Conservation (phyloP, 2,888 invertebrate genomes). For the Ptychoptera albimana region DNA sequence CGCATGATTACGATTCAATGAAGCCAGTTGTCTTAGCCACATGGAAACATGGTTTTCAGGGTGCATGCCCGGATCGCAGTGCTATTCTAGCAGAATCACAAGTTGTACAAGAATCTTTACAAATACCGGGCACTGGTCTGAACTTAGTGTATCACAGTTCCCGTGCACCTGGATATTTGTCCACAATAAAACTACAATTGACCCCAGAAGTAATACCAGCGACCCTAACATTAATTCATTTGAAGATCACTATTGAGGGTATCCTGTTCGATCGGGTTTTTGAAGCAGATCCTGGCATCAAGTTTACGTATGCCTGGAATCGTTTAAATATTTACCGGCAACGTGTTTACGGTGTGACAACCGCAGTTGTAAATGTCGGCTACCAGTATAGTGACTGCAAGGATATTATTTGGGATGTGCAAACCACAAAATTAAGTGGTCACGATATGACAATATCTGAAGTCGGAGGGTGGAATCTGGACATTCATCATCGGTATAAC, state of each 20-base stretch:
- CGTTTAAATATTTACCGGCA: slow-evolving; percentile 90
- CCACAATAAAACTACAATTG: slow-evolving; percentile 80
- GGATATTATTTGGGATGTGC: slow-evolving; percentile 89
- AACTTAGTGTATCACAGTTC: slow-evolving; percentile 95
- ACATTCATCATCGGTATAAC: slow-evolving; percentile 95
- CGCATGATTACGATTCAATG: slow-evolving; percentile 85
- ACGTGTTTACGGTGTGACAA: slow-evolving; percentile 90
- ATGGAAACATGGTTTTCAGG: slow-evolving; percentile 90
- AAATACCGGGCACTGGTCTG: slow-evolving; percentile 87
- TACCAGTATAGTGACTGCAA: slow-evolving; percentile 90
- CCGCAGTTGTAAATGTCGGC: slow-evolving; percentile 88
- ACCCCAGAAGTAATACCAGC: slow-evolving; percentile 73
- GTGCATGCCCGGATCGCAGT: slow-evolving; percentile 84
- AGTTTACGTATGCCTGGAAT: slow-evolving; percentile 97
- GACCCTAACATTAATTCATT: slow-evolving; percentile 71
- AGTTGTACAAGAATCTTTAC: slow-evolving; percentile 88
- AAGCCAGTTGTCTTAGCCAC: slow-evolving; percentile 85
- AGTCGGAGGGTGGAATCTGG: slow-evolving; percentile 94
- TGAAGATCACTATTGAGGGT: slow-evolving; percentile 88
- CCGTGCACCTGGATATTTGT: slow-evolving; percentile 80
- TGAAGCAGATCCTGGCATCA: slow-evolving; percentile 92
- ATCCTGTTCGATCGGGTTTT: slow-evolving; percentile 83
- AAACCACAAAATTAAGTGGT: slow-evolving; percentile 87
- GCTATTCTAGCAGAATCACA: slow-evolving; percentile 82
- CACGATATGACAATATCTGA: slow-evolving; percentile 95